Evolutionary conservation across 2,888 invertebrate species (phyloP).

Genomic region (Xylota segnis): DNA sequence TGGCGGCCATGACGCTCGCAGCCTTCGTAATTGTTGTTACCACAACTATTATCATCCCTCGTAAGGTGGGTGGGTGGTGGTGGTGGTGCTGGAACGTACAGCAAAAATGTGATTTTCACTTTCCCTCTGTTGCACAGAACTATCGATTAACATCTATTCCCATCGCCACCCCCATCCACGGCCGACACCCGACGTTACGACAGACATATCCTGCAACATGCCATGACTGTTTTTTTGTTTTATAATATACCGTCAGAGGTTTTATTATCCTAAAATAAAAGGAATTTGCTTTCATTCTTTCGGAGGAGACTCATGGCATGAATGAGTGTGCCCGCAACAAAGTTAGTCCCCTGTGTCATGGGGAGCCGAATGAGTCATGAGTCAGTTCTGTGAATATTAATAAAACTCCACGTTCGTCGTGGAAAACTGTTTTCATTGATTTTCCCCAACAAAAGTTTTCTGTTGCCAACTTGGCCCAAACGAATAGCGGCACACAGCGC

Average conservation of each 20-base stretch:
- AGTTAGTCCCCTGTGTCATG: conserved; percentile 3
- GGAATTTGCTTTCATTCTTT: conserved; percentile 14
- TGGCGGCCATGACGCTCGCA: conserved; percentile 67
- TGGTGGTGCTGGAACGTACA: too few species aligned
- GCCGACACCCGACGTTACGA: conserved; percentile 4
- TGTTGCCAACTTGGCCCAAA: conserved; percentile 25
- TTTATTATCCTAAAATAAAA: conserved; percentile 23
- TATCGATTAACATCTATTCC: conserved; percentile 56
- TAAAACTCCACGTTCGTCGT: conserved; percentile 59
- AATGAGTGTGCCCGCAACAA: conserved; percentile 2
- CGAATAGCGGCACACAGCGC: background rate
- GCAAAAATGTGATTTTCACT: conserved; percentile 49
- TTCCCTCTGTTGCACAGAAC: conserved; percentile 52
- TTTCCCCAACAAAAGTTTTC: conserved; percentile 37
- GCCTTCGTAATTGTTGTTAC: conserved; percentile 48
- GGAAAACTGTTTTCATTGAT: conserved; percentile 57
- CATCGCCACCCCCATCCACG: conserved; percentile 7
- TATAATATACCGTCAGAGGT: conserved; percentile 36
- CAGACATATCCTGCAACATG: conserved; percentile 24
- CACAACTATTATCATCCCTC: conserved; percentile 61
- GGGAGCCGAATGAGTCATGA: conserved; percentile 54
- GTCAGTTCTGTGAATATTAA: conserved; percentile 38
- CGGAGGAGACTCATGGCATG: conserved; percentile 15
- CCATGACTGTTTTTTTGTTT: conserved; percentile 7
- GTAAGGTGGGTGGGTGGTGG: conserved; percentile 40